Percentiles rank a stretch among this genome's conserved stretches.
Conservation (phyloP, 2,888 invertebrate species). For the Acronicta aceris region DNA sequence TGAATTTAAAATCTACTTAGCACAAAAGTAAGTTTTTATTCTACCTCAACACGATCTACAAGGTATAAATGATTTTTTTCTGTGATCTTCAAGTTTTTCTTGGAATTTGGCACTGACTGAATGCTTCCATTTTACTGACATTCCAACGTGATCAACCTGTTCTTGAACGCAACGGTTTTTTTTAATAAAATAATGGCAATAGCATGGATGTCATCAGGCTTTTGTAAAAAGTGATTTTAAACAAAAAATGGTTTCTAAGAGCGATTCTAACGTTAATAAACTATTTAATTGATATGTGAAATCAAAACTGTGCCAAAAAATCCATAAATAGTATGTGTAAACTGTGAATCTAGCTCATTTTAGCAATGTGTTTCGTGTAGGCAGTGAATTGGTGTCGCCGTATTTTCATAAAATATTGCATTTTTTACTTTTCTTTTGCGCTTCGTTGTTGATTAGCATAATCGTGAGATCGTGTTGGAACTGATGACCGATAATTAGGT, state of each 20-base stretch:
- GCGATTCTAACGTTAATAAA: conserved; percentile 59
- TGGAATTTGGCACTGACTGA: conserved; percentile 49
- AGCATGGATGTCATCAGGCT: conserved; percentile 86
- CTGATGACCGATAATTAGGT: conserved; percentile 64
- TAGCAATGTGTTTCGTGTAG: conserved; percentile 78
- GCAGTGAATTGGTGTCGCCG: conserved; percentile 80
- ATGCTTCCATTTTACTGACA: conserved; percentile 68
- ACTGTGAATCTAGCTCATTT: conserved; percentile 61
- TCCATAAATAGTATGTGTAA: conserved; percentile 53
- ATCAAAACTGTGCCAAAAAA: conserved; percentile 67
- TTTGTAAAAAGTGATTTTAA: conserved; percentile 73
- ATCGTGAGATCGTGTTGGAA: conserved; percentile 52
- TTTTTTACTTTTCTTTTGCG: conserved; percentile 65
- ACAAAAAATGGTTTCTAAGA: conserved; percentile 75
- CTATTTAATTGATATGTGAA: conserved; percentile 50
- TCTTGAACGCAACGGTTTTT: conserved; percentile 80
- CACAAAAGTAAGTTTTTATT: no score
- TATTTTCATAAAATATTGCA: conserved; percentile 72
- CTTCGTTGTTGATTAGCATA: conserved; percentile 63
- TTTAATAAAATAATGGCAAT: conserved; percentile 72
- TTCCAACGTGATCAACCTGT: conserved; percentile 43
- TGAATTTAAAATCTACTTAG: no score
- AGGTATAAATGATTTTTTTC: no score
- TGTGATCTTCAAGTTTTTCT: no score
- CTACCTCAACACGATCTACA: no score